Conservation (phyloP, 2,888 invertebrate species). For the Spisula solida region DNA sequence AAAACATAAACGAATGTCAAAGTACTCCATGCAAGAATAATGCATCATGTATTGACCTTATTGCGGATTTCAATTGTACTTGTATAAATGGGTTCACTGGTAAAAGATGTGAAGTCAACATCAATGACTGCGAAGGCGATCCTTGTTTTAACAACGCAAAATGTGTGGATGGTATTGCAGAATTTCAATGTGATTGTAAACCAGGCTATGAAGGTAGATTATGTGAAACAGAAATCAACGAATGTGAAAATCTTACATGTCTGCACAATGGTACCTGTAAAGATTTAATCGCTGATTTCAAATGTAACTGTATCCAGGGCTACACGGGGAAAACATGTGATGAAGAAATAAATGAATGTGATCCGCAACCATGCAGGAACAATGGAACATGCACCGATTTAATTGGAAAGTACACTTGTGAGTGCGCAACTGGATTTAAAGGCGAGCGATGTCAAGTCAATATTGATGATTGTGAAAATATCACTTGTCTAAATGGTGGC, state of each 20-base stretch:
- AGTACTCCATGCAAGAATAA: background rate
- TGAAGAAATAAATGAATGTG: slow-evolving; percentile 92
- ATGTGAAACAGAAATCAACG: slow-evolving; percentile 43
- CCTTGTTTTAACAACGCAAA: background rate
- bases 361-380: slow-evolving; percentile 93
- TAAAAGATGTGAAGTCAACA: slow-evolving; percentile 53
- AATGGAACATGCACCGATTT: slow-evolving; percentile 95
- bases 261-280: slow-evolving; percentile 35
- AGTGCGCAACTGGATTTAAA: slow-evolving; percentile 88
- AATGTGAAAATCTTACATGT: slow-evolving; percentile 56
- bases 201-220: background rate
- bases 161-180: slow-evolving; percentile 55
- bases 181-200: slow-evolving; percentile 39
- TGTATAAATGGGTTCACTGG: slow-evolving; percentile 63
- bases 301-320: slow-evolving; percentile 56
- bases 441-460: slow-evolving; percentile 88
- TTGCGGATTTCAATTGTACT: slow-evolving; percentile 65
- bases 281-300: slow-evolving; percentile 30
- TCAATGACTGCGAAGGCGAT: slow-evolving; percentile 63
- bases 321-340: slow-evolving; percentile 54
- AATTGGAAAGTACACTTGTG: slow-evolving; percentile 78
- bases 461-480: slow-evolving; percentile 67
- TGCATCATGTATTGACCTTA: slow-evolving; percentile 58
- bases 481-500: slow-evolving; percentile 64
- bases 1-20: slow-evolving; percentile 34